Evolutionary conservation across 2,888 invertebrate genomes (phyloP).

Genomic region (Theretra japonica): DNA sequence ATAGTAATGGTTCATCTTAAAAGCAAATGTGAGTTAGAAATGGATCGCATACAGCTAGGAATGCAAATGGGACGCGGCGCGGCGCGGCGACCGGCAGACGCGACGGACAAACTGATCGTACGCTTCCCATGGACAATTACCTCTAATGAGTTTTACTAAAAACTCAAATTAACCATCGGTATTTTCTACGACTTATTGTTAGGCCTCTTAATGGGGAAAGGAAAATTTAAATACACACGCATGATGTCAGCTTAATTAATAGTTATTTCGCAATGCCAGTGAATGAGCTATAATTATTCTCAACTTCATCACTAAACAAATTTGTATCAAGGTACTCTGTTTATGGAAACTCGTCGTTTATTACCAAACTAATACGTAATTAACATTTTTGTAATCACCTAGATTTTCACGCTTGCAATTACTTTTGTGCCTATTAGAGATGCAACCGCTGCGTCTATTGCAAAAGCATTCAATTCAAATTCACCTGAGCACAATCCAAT

Average conservation of each 20-base stretch:
- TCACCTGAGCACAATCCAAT: not conserved
- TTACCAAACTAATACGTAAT: not conserved
- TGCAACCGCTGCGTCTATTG: not conserved
- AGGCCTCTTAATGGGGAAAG: not conserved
- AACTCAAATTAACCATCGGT: not conserved
- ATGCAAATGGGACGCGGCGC: constrained; percentile 49
- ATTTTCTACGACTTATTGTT: constrained; percentile 18
- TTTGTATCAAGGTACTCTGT: not conserved
- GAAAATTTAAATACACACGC: not conserved
- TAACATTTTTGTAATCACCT: constrained; percentile 7
- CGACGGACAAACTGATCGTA: constrained; percentile 38
- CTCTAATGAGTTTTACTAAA: constrained; percentile 52
- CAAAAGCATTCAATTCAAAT: constrained; percentile 6
- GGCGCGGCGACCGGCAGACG: constrained; percentile 40
- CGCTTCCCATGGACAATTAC: constrained; percentile 36
- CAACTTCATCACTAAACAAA: not conserved
- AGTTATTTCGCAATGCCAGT: not conserved
- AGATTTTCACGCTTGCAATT: constrained; percentile 33
- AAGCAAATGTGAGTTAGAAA: constrained; percentile 41
- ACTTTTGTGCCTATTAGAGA: not conserved
- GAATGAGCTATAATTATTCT: not conserved
- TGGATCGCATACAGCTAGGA: constrained; percentile 45
- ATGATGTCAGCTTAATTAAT: not conserved
- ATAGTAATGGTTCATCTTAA: not conserved
- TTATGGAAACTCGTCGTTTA: not conserved